Evolutionary conservation across 2,113 vertebrate genomes (phyloP).

Genomic region (Sula dactylatra): DNA sequence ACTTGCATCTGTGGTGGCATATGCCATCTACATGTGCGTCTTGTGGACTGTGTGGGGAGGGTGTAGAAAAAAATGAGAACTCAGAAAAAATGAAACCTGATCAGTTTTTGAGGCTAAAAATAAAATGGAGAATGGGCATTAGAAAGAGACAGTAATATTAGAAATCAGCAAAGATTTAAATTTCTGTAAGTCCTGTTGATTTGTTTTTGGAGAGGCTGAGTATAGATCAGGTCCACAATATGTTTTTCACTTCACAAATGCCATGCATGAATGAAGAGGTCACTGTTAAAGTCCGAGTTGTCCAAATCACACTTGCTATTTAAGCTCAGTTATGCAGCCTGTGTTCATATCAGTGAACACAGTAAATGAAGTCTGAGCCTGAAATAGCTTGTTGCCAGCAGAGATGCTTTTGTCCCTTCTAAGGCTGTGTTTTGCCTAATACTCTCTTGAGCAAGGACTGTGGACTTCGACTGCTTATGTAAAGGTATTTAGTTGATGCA

Average conservation of each 20-base stretch:
- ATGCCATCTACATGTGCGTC: accelerated
- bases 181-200: not conserved
- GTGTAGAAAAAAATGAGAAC: not conserved
- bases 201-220: not conserved
- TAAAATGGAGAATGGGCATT: not conserved
- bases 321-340: not conserved
- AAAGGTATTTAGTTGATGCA: not conserved
- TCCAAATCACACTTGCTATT: not conserved
- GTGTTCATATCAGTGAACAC: not conserved
- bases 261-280: not conserved
- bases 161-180: not conserved
- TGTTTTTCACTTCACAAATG: not conserved
- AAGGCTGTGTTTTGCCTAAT: not conserved
- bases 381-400: not conserved
- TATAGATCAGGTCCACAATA: not conserved
- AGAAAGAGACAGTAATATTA: not conserved
- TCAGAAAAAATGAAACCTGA: not conserved
- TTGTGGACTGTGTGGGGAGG: not conserved
- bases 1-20: accelerated
- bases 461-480: not conserved
- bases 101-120: not conserved
- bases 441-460: not conserved
- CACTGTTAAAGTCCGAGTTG: not conserved
- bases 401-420: not conserved
- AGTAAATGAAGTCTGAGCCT: not conserved